phyloP scores from a whole-genome alignment of 2,888 invertebrate genomes.

The Limnephilus marmoratus region DNA sequence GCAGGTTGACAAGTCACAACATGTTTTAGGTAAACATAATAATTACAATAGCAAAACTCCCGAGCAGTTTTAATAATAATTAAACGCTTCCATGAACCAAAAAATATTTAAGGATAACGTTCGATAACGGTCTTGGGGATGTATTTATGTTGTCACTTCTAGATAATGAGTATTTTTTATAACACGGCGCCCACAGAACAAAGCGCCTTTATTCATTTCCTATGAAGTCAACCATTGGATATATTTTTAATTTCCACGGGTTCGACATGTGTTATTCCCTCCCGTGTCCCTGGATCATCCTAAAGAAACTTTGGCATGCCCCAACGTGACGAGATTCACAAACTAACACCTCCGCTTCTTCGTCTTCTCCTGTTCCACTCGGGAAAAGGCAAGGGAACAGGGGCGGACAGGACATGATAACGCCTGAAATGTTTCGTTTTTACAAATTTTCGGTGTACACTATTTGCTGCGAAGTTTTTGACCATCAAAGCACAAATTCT shows the following conservation, averaged over 20 bases:
- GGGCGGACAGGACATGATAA: neutral
- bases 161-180: neutral
- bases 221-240: neutral
- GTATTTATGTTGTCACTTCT: neutral
- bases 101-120: neutral
- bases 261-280: constrained; percentile 34
- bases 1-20: no score
- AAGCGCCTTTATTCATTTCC: neutral
- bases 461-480: neutral
- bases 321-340: constrained; percentile 61
- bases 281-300: constrained; percentile 52
- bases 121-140: neutral
- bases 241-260: constrained; percentile 42
- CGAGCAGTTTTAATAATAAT: no score
- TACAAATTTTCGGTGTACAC: no score
- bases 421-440: neutral
- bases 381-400: neutral
- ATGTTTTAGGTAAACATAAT: no score
- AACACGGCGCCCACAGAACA: neutral
- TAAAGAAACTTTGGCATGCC: constrained; percentile 60
- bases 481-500: no score
- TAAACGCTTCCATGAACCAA: neutral
- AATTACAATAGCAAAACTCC: no score
- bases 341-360: constrained; percentile 54
- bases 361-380: constrained; percentile 12